These are phyloP conservation scores for Acinonyx jubatus DNA, from an alignment of 2,113 vertebrate species.

Conservation along the genomic window DNA sequence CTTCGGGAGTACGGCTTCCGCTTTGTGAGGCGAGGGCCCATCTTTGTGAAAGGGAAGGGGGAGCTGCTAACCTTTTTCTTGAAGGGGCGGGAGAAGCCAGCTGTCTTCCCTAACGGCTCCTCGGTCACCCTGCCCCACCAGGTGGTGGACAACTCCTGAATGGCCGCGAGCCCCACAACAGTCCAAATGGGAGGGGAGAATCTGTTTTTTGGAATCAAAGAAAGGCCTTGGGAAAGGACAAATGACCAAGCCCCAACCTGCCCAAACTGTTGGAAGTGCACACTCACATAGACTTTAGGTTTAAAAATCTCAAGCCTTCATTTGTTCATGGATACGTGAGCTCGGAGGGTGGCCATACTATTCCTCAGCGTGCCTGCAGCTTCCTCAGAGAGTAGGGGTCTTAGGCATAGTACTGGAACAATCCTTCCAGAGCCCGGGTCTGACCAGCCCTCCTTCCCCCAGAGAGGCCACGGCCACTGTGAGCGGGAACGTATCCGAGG, in stretches of 20 bases:
- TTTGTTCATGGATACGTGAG: background rate
- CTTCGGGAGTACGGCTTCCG: slow-evolving; percentile 95
- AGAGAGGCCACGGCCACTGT: slow-evolving; percentile 61
- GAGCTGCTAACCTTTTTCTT: slow-evolving; percentile 96
- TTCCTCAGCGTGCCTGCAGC: slow-evolving; percentile 61
- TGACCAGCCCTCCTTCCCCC: background rate
- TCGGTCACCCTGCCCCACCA: slow-evolving; percentile 95
- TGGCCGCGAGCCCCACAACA: background rate
- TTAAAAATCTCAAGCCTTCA: slow-evolving; percentile 57
- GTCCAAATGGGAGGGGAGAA: background rate
- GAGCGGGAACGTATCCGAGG: background rate
- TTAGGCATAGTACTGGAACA: background rate
- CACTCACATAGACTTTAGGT: slow-evolving; percentile 69
- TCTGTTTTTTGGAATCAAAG: background rate
- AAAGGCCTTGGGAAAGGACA: slow-evolving; percentile 44
- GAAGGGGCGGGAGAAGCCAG: slow-evolving; percentile 95
- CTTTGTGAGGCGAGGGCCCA: slow-evolving; percentile 93
- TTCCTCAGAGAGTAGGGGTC: slow-evolving; percentile 44
- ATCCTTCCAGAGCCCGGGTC: background rate
- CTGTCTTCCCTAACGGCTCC: slow-evolving; percentile 90
- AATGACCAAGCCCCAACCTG: background rate
- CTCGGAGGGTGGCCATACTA: slow-evolving; percentile 46
- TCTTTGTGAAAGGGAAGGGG: slow-evolving; percentile 97
- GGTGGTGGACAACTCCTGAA: slow-evolving; percentile 94
- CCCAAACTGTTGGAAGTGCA: background rate